A percentile compares a stretch with the other conserved stretches of the same genome.
These are phyloP conservation scores for Epistrophe eligans DNA, from an alignment of 2,888 invertebrate species.

Conservation along the genomic window DNA sequence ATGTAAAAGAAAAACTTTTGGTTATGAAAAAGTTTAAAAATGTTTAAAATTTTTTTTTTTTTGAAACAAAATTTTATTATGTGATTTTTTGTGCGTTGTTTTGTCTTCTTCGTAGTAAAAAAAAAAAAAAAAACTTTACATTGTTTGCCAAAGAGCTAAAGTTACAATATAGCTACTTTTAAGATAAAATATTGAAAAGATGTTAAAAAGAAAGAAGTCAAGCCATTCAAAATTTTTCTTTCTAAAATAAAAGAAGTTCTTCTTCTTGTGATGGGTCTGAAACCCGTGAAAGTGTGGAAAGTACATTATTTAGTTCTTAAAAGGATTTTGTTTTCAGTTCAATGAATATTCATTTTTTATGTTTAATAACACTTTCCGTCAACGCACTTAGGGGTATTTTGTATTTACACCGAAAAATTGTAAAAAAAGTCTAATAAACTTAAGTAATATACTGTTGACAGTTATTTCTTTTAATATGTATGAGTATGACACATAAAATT, in stretches of 20 bases:
- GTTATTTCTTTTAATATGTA: too few species aligned
- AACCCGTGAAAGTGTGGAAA: not conserved
- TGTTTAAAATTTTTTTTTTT: constrained; percentile 41
- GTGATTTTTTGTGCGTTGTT: not conserved
- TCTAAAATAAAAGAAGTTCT: constrained; percentile 10
- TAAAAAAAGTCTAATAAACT: too few species aligned
- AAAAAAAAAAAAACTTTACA: not conserved
- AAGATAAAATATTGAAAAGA: constrained; percentile 46
- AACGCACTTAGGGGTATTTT: not conserved
- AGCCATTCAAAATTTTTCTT: constrained; percentile 25
- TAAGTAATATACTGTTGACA: too few species aligned
- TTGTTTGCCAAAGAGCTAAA: constrained; percentile 47
- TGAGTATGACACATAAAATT: too few species aligned
- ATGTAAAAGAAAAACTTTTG: constrained; percentile 34
- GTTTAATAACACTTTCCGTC: not conserved
- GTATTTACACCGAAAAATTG: too few species aligned
- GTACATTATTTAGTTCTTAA: constrained; percentile 24
- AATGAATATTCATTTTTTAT: constrained; percentile 51
- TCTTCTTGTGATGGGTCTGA: not conserved
- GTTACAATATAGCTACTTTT: constrained; percentile 33
- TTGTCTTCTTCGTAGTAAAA: not conserved
- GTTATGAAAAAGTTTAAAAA: constrained; percentile 58
- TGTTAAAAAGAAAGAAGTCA: constrained; percentile 14
- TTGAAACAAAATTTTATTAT: constrained; percentile 42
- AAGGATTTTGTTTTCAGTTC: constrained; percentile 49